Evolutionary conservation across 2,113 vertebrate genomes (phyloP).

Genomic region (Phainopepla nitens): DNA sequence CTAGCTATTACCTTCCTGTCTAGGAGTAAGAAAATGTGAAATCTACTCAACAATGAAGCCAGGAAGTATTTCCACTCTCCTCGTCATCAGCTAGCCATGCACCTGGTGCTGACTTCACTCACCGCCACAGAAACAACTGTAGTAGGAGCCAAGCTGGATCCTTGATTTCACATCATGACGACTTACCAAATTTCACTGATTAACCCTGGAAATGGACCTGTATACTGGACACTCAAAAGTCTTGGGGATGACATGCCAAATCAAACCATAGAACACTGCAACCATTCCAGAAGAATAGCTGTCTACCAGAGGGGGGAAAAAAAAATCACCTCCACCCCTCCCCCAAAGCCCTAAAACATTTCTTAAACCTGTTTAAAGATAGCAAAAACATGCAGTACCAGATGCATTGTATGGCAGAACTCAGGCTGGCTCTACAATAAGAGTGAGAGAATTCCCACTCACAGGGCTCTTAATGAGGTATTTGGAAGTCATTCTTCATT

Average conservation of each 20-base stretch:
- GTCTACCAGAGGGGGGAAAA: background rate
- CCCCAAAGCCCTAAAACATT: background rate
- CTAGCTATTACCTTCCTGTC: background rate
- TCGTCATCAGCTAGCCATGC: background rate
- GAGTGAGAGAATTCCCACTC: background rate
- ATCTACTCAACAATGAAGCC: background rate
- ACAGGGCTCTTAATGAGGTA: background rate
- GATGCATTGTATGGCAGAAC: background rate
- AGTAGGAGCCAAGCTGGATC: background rate
- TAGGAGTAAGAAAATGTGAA: background rate
- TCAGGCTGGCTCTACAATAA: background rate
- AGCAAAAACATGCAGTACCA: background rate
- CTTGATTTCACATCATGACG: background rate
- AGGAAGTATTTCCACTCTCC: background rate
- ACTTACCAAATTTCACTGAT: background rate
- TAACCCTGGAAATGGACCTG: background rate
- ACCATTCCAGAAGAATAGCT: background rate
- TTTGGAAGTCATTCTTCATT: background rate
- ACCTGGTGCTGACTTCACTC: background rate
- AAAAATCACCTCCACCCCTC: rapidly evolving
- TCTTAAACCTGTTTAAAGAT: background rate
- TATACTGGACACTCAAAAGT: background rate
- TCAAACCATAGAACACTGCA: background rate
- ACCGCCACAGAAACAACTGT: background rate
- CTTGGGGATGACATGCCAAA: background rate